These are phyloP conservation scores for Aleiodes testaceus DNA, from an alignment of 2,888 invertebrate genomes.

Conservation along the genomic window DNA sequence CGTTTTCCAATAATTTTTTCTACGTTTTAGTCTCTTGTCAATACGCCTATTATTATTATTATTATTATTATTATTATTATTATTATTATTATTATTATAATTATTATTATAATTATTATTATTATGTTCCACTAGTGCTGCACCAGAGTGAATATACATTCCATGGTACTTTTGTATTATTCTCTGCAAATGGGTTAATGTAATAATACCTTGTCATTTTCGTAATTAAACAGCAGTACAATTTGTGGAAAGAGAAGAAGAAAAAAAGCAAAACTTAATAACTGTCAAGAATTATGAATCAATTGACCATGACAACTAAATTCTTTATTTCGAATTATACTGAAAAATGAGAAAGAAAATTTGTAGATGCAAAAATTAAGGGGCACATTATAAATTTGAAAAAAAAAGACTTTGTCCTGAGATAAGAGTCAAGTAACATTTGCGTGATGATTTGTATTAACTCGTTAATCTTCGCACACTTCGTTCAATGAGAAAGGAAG, in stretches of 20 bases:
- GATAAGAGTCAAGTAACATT: constrained; percentile 3
- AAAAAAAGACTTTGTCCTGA: background rate
- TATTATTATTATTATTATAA: background rate
- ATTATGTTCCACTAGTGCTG: background rate
- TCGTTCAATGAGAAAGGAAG: background rate
- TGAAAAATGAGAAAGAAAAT: constrained; percentile 1
- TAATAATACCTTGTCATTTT: constrained; percentile 18
- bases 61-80: constrained; percentile 14
- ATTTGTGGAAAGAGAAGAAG: constrained; percentile 6
- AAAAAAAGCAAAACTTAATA: background rate
- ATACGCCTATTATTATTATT: constrained; percentile 1
- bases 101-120: constrained; percentile 19
- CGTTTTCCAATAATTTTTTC: constrained; percentile 13
- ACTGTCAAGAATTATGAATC: constrained; percentile 9
- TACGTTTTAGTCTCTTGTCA: too few species aligned
- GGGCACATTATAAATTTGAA: background rate
- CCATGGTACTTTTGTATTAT: constrained; percentile 31
- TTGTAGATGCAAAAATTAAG: background rate
- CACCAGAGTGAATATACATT: constrained; percentile 30
- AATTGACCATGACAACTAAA: constrained; percentile 38
- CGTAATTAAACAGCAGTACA: background rate
- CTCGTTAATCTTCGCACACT: constrained; percentile 16
- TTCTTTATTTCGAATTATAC: constrained; percentile 2
- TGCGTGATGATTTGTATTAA: constrained; percentile 18
- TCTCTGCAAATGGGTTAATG: constrained; percentile 10